Conservation (phyloP, 2,113 vertebrate species). For the Ailuropoda melanoleuca region DNA sequence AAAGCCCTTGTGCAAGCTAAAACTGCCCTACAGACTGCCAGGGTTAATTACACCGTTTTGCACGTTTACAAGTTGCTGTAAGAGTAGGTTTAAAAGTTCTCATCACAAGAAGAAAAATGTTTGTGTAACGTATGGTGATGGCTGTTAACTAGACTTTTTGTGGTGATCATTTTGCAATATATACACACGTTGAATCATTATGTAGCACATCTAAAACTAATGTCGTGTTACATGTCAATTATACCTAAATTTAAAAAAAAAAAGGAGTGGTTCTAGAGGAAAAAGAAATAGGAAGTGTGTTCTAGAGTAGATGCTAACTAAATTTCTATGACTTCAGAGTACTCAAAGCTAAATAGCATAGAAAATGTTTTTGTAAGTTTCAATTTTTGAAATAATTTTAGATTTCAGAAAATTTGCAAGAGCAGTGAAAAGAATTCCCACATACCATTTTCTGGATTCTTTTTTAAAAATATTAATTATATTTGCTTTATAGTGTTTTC, state of each 20-base stretch:
- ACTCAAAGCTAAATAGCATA: background rate
- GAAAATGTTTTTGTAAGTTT: background rate
- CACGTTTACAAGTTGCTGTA: background rate
- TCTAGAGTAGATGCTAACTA: background rate
- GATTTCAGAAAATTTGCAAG: background rate
- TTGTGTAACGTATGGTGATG: background rate
- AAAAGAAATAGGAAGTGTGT: background rate
- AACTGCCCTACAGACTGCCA: background rate
- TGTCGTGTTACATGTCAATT: background rate
- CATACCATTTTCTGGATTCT: background rate
- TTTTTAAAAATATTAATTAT: background rate
- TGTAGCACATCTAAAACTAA: background rate
- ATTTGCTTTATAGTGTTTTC: background rate
- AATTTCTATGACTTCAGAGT: background rate
- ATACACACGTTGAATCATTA: background rate
- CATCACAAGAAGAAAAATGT: background rate
- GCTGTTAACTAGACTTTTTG: background rate
- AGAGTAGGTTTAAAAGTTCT: background rate
- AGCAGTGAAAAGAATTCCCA: background rate
- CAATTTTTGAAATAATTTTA: background rate
- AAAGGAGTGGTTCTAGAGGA: background rate
- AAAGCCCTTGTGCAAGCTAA: background rate
- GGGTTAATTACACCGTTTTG: background rate
- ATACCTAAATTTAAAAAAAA: background rate
- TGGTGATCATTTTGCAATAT: background rate